Percentiles rank a stretch among this genome's conserved stretches.
Evolutionary conservation across 2,113 vertebrate species (phyloP).

Genomic region (Numida meleagris): DNA sequence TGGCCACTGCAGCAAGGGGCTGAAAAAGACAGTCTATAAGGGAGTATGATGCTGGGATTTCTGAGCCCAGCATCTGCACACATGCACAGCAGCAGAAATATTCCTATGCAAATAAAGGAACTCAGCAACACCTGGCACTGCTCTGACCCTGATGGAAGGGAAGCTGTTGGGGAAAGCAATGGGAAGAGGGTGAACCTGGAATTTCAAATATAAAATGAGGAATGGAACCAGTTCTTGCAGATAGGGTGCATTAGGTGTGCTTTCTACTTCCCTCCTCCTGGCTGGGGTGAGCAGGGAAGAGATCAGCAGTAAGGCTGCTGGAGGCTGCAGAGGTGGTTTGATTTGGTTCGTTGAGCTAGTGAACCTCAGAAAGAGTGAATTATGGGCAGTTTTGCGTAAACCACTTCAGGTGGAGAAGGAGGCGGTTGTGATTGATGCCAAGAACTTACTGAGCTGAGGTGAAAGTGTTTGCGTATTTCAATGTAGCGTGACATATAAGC

Average conservation of each 20-base stretch:
- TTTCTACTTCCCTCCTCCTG: background rate
- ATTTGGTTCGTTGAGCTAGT: constrained; percentile 48
- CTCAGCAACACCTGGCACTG: background rate
- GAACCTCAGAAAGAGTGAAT: constrained; percentile 49
- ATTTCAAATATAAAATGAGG: background rate
- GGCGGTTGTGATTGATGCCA: constrained; percentile 65
- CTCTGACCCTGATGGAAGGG: background rate
- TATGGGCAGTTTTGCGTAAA: constrained; percentile 61
- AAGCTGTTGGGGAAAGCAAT: background rate
- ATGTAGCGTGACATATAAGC: constrained; percentile 60
- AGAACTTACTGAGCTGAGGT: constrained; percentile 59
- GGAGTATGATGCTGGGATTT: background rate
- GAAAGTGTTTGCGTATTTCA: constrained; percentile 73
- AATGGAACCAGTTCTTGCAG: background rate
- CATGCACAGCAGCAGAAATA: background rate
- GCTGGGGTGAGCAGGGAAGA: background rate
- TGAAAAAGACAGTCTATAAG: background rate
- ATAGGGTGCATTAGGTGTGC: background rate
- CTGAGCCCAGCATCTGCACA: background rate
- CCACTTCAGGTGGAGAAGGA: constrained; percentile 67
- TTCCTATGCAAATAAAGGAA: background rate
- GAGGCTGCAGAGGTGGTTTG: constrained; percentile 10
- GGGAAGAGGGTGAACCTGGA: background rate
- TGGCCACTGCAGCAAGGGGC: background rate
- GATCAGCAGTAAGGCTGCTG: background rate